A percentile compares a stretch with the other conserved stretches of the same genome.
These are phyloP conservation scores for Muscicapa striata DNA, from an alignment of 2,797 vertebrate genomes.

Conservation along the genomic window DNA sequence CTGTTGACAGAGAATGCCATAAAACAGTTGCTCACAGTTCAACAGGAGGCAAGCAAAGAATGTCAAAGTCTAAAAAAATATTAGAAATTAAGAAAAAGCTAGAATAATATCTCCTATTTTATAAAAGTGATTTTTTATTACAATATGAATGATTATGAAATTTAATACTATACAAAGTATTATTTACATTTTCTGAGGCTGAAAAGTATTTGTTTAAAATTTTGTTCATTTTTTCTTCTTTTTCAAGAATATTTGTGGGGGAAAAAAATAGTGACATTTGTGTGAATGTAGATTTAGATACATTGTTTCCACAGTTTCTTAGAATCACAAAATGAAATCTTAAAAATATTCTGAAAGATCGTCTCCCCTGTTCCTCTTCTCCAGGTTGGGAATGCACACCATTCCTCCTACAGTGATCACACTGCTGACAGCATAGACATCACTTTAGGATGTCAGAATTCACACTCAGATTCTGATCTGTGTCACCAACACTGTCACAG, in stretches of 20 bases:
- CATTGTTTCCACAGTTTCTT: neutral
- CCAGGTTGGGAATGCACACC: neutral
- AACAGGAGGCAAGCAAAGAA: neutral
- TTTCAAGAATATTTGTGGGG: neutral
- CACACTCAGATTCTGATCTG: neutral
- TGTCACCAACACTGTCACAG: neutral
- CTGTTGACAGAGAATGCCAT: constrained; percentile 43
- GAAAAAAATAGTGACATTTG: neutral
- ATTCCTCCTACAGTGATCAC: neutral
- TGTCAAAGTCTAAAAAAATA: neutral
- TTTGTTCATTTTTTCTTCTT: neutral
- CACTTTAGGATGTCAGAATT: neutral
- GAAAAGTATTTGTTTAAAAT: neutral
- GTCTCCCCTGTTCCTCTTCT: neutral
- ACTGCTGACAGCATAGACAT: neutral
- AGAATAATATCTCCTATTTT: neutral
- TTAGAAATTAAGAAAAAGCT: neutral
- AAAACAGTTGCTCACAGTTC: neutral
- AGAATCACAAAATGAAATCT: neutral
- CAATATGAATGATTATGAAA: neutral
- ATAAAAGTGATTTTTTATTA: neutral
- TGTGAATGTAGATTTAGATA: neutral
- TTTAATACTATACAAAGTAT: neutral
- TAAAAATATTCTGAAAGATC: neutral
- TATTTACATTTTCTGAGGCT: neutral